Evolutionary conservation across 2,797 vertebrate genomes (phyloP), one percentile per base, ranked within the genome.

Genomic region (Orestias chungarensis): DNA sequence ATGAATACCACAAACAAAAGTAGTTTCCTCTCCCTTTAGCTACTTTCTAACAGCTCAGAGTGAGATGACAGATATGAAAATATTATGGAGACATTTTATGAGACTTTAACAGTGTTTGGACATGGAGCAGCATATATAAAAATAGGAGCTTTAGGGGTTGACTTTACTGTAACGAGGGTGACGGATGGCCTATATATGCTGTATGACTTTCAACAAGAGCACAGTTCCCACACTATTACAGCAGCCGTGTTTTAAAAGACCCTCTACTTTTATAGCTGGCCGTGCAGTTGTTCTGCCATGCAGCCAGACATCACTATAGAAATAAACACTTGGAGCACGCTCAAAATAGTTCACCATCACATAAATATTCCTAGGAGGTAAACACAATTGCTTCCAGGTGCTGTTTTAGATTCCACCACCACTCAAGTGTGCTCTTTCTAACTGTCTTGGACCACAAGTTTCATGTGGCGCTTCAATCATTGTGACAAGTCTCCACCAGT

Each of bases 341-440:
- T 88, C 79, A 82, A 87, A 91, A 92, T 90, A 91, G 91, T 89
- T 87, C 86, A 87, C 78, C 76, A 72, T 83, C 74, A 73, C 83
- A 89, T 88, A 92, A 88, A 91, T 90, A 92, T 88, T 90, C 69
- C 82, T 66, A 46, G 65, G 75, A 80, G 82, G 75, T 75, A 82
- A 82, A 81, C 70, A 52, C 77, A 72, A 93, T 90, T 85, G 77
- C 81, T 92, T 91, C 91, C 92, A 93, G 85, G 89, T 90, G 87
- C 73, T 64, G 83, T 67, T 52, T 66, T 74, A 83, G 82, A 90
- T 88, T 75, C 67, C 80, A 73, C 69, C 31, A 8, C 57, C 14
- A 31, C 55, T 83, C 70, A 72, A 73, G 77, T 68, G 74, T 17
- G 43, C 66, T 6, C 71, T 74, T 61, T 77, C 84, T 88, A 84